Base-by-base conservation (phyloP, 2,797 vertebrate genomes). In the Intellagama lesueurii region DNA sequence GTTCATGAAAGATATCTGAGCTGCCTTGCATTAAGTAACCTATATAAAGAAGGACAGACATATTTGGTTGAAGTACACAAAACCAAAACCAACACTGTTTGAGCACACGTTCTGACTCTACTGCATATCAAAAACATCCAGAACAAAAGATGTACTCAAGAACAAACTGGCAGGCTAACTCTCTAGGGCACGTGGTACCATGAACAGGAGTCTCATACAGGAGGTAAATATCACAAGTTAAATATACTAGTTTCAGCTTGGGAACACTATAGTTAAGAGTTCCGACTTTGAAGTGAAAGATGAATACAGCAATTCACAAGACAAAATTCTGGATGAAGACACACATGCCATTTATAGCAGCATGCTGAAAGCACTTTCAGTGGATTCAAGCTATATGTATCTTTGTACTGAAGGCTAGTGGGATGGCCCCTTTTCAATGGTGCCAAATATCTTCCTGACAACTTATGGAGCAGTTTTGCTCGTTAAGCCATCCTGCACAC, bases 1-100 rank as follows among this genome's bases (percentile, higher is more conserved):
- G 93, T 94, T 95, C 96, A 94, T 96, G 95, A 90, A 93, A 83
- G 86, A 92, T 32, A 91, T 76, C 94, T 94, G 93, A 97, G 91
- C 91, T 17, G 73, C 85, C 92, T 69, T 64, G 47, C 40, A 47
- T 84, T 82, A 81, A 47, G 40, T 26, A 72, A 88, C 49, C 78
- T 81, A 30, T 19, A 60, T 32, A 24, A 93, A 87, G 88, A 69
- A 83, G 49, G 86, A 26, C 35, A 70, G 44, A 72, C 4, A 70
- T 44, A 69, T 60, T 49, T 86, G 24, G 68, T n/a, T 49, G 14
- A 85, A 81, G 73, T 30, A 88, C 2, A 75, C 32, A 40, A 90
- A 91, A 73, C 66, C 87, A 82, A 89, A 85, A 5, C 8, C 1
- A 66, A 32, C 66, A 40, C 80, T 76, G 22, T 66, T 30, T 64